Percentiles rank a stretch among this genome's conserved stretches.
phyloP scores from a whole-genome alignment of 2,113 vertebrate genomes.

The Ursus arctos region DNA sequence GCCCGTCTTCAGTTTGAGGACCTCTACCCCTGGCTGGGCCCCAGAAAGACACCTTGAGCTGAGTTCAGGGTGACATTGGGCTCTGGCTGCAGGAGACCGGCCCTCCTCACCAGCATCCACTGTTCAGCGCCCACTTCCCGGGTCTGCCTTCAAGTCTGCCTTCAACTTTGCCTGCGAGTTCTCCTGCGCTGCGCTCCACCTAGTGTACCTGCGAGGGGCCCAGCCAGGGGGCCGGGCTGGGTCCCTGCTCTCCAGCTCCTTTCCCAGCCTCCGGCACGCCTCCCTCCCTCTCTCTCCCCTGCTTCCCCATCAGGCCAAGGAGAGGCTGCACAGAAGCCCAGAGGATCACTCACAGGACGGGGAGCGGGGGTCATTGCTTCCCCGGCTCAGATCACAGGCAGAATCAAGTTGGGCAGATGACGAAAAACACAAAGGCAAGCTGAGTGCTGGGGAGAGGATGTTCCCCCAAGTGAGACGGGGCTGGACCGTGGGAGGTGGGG shows the following conservation, averaged over 20 bases:
- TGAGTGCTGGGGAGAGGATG: neutral
- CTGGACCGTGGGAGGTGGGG: conserved; percentile 54
- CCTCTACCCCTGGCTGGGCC: neutral
- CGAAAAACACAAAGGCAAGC: conserved; percentile 47
- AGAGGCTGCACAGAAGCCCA: conserved; percentile 10
- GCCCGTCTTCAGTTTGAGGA: neutral
- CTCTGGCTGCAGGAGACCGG: neutral
- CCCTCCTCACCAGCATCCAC: neutral
- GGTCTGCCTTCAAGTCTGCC: conserved; percentile 11
- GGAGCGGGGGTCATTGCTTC: conserved; percentile 25
- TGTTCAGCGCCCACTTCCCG: neutral
- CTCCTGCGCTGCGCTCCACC: neutral
- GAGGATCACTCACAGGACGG: neutral
- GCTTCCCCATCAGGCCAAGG: neutral
- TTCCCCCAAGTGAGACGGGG: neutral
- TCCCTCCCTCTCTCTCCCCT: conserved; percentile 47
- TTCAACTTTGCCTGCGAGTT: conserved; percentile 44
- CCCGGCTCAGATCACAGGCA: neutral
- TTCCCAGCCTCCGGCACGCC: conserved; percentile 11
- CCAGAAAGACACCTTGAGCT: conserved; percentile 31
- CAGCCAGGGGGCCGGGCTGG: neutral
- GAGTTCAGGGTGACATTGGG: conserved; percentile 77
- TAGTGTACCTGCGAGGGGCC: neutral
- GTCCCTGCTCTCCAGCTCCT: neutral
- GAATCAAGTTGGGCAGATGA: conserved; percentile 53